phyloP scores from a whole-genome alignment of 2,888 invertebrate species.

The Euclidia mi region DNA sequence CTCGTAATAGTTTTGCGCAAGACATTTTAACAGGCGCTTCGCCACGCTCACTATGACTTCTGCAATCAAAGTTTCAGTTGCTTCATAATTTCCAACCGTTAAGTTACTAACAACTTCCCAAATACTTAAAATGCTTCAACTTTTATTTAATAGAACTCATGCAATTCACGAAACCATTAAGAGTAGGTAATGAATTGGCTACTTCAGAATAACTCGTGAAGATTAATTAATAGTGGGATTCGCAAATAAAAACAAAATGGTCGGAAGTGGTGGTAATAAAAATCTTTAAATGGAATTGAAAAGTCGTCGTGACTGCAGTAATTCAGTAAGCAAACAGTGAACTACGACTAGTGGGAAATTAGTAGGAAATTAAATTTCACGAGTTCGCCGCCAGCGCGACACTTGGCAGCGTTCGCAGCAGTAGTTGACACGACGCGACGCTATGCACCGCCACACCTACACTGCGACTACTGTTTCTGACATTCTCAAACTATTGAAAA shows the following conservation, averaged over 20 bases:
- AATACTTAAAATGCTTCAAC: slow-evolving; percentile 57
- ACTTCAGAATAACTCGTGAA: slow-evolving; percentile 40
- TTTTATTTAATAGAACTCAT: slow-evolving; percentile 62
- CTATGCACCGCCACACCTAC: not conserved
- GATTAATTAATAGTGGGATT: slow-evolving; percentile 39
- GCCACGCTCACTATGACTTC: slow-evolving; percentile 32
- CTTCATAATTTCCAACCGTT: slow-evolving; percentile 54
- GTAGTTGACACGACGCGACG: slow-evolving; percentile 21
- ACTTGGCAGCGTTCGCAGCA: slow-evolving; percentile 51
- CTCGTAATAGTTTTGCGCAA: slow-evolving; percentile 45
- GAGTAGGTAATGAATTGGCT: slow-evolving; percentile 57
- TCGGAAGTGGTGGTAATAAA: slow-evolving; percentile 28
- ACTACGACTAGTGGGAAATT: slow-evolving; percentile 67
- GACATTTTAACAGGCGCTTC: slow-evolving; percentile 48
- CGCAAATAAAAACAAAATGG: slow-evolving; percentile 14
- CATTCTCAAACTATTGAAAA: no score
- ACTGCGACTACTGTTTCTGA: no score
- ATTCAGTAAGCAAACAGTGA: slow-evolving; percentile 55
- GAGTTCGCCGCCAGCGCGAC: slow-evolving; percentile 48
- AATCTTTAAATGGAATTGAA: slow-evolving; percentile 57
- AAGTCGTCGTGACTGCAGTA: slow-evolving; percentile 38
- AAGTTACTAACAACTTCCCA: slow-evolving; percentile 58
- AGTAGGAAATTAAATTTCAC: slow-evolving; percentile 77
- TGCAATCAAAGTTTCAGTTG: slow-evolving; percentile 47
- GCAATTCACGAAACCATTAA: slow-evolving; percentile 57